Evolutionary conservation across 2,888 invertebrate genomes (phyloP), one percentile per base, ranked within the genome.

Genomic region (Tetheella fluctuosa): DNA sequence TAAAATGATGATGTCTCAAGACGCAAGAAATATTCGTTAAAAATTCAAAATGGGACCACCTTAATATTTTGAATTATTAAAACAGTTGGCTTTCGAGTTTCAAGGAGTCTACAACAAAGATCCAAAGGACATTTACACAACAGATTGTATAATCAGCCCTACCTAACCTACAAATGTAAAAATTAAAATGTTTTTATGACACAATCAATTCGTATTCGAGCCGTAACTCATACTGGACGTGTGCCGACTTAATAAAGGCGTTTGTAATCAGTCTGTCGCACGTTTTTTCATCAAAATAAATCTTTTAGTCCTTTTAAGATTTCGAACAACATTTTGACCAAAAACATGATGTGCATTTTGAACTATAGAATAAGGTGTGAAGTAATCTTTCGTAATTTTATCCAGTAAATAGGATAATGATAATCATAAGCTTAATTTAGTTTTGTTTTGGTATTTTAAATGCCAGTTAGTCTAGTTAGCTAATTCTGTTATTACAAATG

Each of bases 261-360:
- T 80, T 80, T 77, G 79, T 83, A 85, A 85, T 83, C 84, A 74
- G 76, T 62, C 58, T 73, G 72, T 72, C 63, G 61, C 72, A 67
- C 65, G 70, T 67, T 74, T 79, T 79, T 77, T 63, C 68, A 72
- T 67, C 67, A 70, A 76, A 76, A 75, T 74, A 76, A 75, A 78
- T 81, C 68, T 79, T 73, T 79, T 71, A 72, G 71, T 71, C 80
- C 81, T 66, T 81, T 67, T 76, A 80, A 68, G 79, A 74, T 59
- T 61, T 57, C 67, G 63, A 63, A 64, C 67, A 76, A 70, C 68
- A 73, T 75, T 76, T 70, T 73, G 76, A 70, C 70, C 69, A 69
- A 66, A 59, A 53, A 67, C 74, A 72, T 74, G 73, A 62, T 60
- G 70, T 67, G 77, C 71, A 78, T 39, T 6, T 39, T n/a, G 39